Percentiles rank a stretch among this genome's conserved stretches.
Evolutionary conservation across 2,888 invertebrate genomes (phyloP).

Genomic region (Tachina lurida): DNA sequence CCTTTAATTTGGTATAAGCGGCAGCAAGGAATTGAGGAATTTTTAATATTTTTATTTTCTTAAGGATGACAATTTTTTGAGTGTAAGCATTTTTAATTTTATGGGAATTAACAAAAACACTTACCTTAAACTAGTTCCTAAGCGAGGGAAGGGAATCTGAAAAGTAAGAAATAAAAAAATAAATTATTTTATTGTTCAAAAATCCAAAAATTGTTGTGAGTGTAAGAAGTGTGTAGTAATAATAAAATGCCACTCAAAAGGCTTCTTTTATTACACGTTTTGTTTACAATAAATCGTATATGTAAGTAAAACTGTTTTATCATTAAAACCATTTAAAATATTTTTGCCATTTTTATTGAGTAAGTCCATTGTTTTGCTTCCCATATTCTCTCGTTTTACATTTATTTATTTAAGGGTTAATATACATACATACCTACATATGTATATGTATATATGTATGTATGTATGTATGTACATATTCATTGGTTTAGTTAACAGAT

Average conservation of each 20-base stretch:
- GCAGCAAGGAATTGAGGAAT: too few species aligned
- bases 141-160: background rate
- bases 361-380: conserved; percentile 37
- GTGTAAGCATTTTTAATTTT: background rate
- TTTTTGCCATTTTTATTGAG: conserved; percentile 67
- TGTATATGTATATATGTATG: too few species aligned
- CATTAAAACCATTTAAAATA: conserved; percentile 51
- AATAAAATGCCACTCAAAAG: conserved; percentile 57
- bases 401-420: conserved; percentile 54
- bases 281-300: conserved; percentile 38
- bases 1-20: conserved; percentile 21
- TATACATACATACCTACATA: background rate
- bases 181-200: background rate
- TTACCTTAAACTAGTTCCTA: background rate
- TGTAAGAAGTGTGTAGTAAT: conserved; percentile 19
- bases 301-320: conserved; percentile 45
- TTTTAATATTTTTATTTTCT: background rate
- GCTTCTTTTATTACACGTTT: conserved; percentile 45
- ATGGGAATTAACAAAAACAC: background rate
- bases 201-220: background rate
- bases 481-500: conserved; percentile 59
- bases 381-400: conserved; percentile 9
- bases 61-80: background rate
- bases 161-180: background rate
- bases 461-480: conserved; percentile 2